These are phyloP conservation scores for Malurus cyaneus DNA, from an alignment of 2,113 vertebrate genomes.

Conservation along the genomic window DNA sequence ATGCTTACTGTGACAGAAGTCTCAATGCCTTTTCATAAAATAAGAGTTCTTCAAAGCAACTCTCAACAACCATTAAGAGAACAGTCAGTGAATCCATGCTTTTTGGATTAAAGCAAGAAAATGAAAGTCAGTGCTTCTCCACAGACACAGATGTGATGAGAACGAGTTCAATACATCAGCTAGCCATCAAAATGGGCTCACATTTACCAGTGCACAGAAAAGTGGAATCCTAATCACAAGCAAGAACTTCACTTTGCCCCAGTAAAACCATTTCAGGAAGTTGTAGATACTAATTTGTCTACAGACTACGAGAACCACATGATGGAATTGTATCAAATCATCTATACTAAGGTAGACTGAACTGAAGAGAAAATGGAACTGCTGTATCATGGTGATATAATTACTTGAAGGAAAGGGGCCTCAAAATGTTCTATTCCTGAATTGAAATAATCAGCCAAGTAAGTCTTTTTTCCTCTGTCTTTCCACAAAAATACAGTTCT, in stretches of 20 bases:
- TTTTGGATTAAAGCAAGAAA: background rate
- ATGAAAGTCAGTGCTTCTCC: background rate
- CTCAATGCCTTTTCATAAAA: constrained; percentile 9
- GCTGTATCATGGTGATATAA: background rate
- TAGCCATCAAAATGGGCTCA: background rate
- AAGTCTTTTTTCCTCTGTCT: background rate
- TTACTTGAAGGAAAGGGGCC: background rate
- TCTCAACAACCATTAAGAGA: constrained; percentile 14
- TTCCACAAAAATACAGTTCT: background rate
- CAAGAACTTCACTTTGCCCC: background rate
- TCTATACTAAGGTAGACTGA: background rate
- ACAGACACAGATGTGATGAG: background rate
- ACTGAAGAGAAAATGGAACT: background rate
- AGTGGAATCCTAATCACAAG: background rate
- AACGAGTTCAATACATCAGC: background rate
- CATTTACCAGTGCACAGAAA: background rate
- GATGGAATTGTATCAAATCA: background rate
- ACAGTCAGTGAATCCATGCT: background rate
- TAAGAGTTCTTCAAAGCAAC: constrained; percentile 11
- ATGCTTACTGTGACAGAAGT: background rate
- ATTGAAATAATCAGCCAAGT: background rate
- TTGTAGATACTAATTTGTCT: background rate
- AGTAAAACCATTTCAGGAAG: background rate
- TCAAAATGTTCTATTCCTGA: background rate
- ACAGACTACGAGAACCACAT: background rate